Base-by-base conservation (phyloP, 2,888 invertebrate species). In the Agrochola macilenta region DNA sequence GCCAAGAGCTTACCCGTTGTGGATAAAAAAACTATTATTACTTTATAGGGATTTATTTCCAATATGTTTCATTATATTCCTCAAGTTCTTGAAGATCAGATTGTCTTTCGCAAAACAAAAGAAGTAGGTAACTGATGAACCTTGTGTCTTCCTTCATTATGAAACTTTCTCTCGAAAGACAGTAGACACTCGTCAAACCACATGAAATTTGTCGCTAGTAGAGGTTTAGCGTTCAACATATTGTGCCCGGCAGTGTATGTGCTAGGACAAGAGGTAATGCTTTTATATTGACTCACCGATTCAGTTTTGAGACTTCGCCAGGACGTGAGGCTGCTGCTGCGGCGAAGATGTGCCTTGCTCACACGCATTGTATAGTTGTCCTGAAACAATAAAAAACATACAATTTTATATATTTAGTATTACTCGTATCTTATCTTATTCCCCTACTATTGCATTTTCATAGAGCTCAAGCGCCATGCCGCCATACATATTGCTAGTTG, bases 241-340 rank as follows among this genome's bases (percentile, higher is more conserved):
- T 2, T 66, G 49, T 30, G 30, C 4, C 23, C 8, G 14, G 2
- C 30, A 68, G 30, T 49, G 8, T 26, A 14, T 65, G 46, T 43
- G 0, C 5, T 26, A n/a, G 4, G 23, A 46, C n/a, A 52, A 23
- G 12, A 30, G 7, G 11, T 30, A 23, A 20, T 43, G 7, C 12
- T 30, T n/a, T n/a, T 35, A 39, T 39, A 49, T 12, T 2, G 2
- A 39, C 95, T 94, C 72, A 95, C 95, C 61, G 85, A 90, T 76
- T 95, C 95, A 14, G 95, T 95, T 79, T 93, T 94, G 9, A 95
- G 87, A 35, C 89, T 85, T 7, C 95, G 91, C 95, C 95, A 95
- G 17, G 93, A 93, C 0, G 89, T 90, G 4, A 95, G 90, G 61
- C 92, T 92, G 75, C 92, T 92, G 86, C 90, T 90, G 52, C 91